phyloP scores from a whole-genome alignment of 1,140 invertebrate species.

The Drosophila repleta region DNA sequence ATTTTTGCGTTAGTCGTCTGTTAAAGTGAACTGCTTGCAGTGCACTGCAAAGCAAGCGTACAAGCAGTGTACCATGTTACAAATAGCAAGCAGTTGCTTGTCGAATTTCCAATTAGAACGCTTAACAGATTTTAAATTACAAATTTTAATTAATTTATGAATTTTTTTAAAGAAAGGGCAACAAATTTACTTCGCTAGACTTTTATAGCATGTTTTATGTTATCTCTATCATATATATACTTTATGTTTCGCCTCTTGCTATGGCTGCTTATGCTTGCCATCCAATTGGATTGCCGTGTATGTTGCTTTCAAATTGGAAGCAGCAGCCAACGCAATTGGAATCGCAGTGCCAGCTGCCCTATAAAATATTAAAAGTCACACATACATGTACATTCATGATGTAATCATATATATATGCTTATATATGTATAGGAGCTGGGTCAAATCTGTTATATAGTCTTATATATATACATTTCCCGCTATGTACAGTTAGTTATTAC shows the following conservation, averaged over 20 bases:
- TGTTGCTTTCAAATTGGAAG: conserved; percentile 16
- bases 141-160: too few relatives aligned
- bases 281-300: conserved; percentile 11
- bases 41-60: background rate
- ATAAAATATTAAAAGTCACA: conserved; percentile 74
- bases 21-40: background rate
- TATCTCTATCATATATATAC: too few relatives aligned
- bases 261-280: background rate
- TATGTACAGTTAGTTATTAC: conserved; percentile 55
- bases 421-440: conserved; percentile 7
- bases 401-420: conserved; percentile 54
- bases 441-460: background rate
- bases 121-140: too few relatives aligned
- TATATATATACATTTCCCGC: background rate
- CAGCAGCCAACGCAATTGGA: conserved; percentile 28
- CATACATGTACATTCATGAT: conserved; percentile 44
- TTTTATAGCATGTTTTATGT: too few relatives aligned
- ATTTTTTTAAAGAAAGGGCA: too few relatives aligned
- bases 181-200: too few relatives aligned
- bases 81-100: conserved; percentile 4
- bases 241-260: too few relatives aligned
- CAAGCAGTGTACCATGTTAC: background rate
- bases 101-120: background rate
- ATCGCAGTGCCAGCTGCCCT: conserved; percentile 65
- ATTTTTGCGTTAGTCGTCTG: too few relatives aligned